Conservation (phyloP, 2,888 invertebrate species). For the Leptogaster cylindrica region DNA sequence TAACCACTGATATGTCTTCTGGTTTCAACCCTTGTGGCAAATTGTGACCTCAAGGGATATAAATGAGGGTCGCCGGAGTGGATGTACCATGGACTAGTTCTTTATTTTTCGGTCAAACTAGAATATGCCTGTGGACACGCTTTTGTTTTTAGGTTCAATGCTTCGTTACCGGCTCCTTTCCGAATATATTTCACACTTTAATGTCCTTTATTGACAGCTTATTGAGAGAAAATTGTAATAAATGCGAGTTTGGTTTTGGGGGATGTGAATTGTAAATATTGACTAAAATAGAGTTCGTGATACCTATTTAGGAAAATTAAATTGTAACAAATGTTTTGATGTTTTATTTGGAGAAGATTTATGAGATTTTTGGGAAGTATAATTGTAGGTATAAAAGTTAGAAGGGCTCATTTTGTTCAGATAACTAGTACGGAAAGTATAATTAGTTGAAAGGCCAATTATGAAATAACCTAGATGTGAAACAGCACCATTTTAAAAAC, state of each 20-base stretch:
- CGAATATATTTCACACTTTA: conserved; percentile 43
- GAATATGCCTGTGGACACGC: conserved; percentile 12
- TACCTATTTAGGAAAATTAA: too few species aligned
- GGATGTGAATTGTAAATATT: conserved; percentile 38
- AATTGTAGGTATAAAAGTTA: too few species aligned
- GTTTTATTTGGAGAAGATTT: too few species aligned
- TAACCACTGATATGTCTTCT: conserved; percentile 45
- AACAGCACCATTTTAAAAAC: too few species aligned
- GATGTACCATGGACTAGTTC: conserved; percentile 16
- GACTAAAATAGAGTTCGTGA: too few species aligned
- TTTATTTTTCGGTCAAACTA: background rate
- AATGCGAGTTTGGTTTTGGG: conserved; percentile 45
- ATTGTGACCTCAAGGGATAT: conserved; percentile 48
- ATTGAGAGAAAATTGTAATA: conserved; percentile 49
- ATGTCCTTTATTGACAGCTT: conserved; percentile 48
- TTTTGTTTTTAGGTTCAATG: conserved; percentile 34
- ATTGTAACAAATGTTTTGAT: too few species aligned
- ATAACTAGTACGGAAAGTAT: too few species aligned
- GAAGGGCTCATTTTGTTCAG: too few species aligned
- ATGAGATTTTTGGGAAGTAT: too few species aligned
- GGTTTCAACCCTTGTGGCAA: conserved; percentile 48
- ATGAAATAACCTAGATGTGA: too few species aligned
- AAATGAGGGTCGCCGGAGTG: conserved; percentile 44
- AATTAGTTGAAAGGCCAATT: too few species aligned
- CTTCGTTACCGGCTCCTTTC: background rate